Evolutionary conservation across 2,888 invertebrate genomes (phyloP).

Genomic region (Chymomyza procnemis): DNA sequence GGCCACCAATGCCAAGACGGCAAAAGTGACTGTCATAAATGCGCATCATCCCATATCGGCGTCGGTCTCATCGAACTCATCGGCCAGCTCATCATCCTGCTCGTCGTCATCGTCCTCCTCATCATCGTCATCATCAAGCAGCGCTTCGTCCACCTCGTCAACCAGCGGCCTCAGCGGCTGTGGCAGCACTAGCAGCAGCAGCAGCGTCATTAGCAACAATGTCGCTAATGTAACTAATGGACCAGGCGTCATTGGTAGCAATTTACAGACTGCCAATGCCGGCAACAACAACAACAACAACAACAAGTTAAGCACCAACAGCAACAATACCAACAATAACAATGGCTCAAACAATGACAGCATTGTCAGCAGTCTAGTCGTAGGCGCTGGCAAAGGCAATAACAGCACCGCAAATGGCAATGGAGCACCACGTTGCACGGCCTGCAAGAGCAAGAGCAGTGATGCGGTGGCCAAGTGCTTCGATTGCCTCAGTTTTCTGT

Average conservation of each 20-base stretch:
- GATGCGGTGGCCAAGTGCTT: constrained; percentile 97
- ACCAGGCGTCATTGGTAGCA: constrained; percentile 80
- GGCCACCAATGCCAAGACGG: constrained; percentile 60
- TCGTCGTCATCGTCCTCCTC: constrained; percentile 66
- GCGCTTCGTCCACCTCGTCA: constrained; percentile 66
- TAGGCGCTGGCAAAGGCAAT: background rate
- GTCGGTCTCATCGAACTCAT: constrained; percentile 74
- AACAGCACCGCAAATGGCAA: constrained; percentile 11
- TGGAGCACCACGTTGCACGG: constrained; percentile 86
- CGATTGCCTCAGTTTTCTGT: constrained; percentile 97
- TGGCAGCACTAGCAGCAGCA: constrained; percentile 80
- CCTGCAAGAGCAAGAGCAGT: constrained; percentile 96
- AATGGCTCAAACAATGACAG: constrained; percentile 23
- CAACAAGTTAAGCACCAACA: constrained; percentile 71
- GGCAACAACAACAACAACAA: constrained; percentile 63
- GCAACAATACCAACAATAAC: constrained; percentile 27
- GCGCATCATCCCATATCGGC: constrained; percentile 77
- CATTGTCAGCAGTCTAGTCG: constrained; percentile 37
- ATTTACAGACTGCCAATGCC: constrained; percentile 46
- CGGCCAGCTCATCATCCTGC: constrained; percentile 74
- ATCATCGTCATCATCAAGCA: constrained; percentile 66
- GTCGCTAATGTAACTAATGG: constrained; percentile 68
- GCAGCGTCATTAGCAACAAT: constrained; percentile 35
- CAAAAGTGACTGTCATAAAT: constrained; percentile 70
- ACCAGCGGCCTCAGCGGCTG: constrained; percentile 81